Conservation (phyloP, 2,888 invertebrate genomes). For the Bellardia bayeri region DNA sequence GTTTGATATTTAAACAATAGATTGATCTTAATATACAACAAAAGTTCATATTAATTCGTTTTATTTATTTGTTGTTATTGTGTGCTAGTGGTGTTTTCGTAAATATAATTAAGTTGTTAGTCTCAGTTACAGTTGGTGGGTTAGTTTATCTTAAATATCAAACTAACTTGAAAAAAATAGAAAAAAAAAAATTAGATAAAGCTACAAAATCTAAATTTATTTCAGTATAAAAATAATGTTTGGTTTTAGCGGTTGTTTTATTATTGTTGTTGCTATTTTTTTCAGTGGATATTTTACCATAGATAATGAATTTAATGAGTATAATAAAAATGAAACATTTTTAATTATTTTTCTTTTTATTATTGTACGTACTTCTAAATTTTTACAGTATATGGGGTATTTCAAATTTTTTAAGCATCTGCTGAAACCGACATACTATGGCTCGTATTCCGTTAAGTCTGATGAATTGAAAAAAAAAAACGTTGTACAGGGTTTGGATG, state of each 20-base stretch:
- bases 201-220: constrained; percentile 23
- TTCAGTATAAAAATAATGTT: constrained; percentile 46
- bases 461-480: too few relatives aligned
- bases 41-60: constrained; percentile 57
- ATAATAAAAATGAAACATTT: constrained; percentile 37
- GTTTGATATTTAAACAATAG: constrained; percentile 58
- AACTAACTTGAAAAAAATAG: constrained; percentile 34
- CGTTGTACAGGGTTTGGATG: too few relatives aligned
- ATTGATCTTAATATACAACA: constrained; percentile 47
- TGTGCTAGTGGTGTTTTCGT: background rate
- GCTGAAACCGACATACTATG: too few relatives aligned
- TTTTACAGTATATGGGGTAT: background rate
- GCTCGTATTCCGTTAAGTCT: too few relatives aligned
- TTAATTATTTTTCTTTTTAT: constrained; percentile 14
- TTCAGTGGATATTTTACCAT: constrained; percentile 32
- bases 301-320: constrained; percentile 59
- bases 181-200: background rate
- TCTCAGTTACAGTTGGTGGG: constrained; percentile 51
- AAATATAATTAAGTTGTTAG: constrained; percentile 68
- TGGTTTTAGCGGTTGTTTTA: background rate
- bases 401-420: too few relatives aligned
- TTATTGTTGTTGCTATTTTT: background rate
- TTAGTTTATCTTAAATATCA: constrained; percentile 63
- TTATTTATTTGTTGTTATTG: constrained; percentile 16
- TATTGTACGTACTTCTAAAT: constrained; percentile 1